These are phyloP conservation scores for Morpho deidamia DNA, from an alignment of 2,888 invertebrate genomes.

Conservation along the genomic window DNA sequence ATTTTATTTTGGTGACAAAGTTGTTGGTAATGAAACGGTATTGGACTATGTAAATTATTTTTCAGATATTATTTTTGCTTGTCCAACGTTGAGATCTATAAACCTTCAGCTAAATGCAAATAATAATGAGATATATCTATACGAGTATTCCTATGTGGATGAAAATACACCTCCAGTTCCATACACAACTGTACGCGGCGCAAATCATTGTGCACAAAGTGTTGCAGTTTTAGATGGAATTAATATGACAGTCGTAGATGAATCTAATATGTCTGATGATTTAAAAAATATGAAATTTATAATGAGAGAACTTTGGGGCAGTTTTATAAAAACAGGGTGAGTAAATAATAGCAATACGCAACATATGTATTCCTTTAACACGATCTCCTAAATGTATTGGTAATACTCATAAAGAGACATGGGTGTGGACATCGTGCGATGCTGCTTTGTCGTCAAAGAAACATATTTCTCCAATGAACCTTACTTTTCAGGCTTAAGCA, in stretches of 20 bases:
- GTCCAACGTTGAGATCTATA: slow-evolving; percentile 33
- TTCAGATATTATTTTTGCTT: slow-evolving; percentile 44
- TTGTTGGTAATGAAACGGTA: slow-evolving; percentile 26
- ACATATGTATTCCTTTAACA: too few relatives aligned
- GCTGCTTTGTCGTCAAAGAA: too few relatives aligned
- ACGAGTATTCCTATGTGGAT: slow-evolving; percentile 41
- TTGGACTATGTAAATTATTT: slow-evolving; percentile 31
- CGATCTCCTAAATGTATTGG: too few relatives aligned
- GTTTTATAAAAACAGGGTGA: slow-evolving; percentile 26
- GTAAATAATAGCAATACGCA: too few relatives aligned
- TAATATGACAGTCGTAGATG: slow-evolving; percentile 19
- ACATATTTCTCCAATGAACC: too few relatives aligned
- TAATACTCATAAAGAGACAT: too few relatives aligned
- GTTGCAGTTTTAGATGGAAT: slow-evolving; percentile 29
- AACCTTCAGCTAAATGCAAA: slow-evolving; percentile 28
- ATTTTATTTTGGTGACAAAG: slow-evolving; percentile 39
- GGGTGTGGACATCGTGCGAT: too few relatives aligned
- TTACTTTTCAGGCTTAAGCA: too few relatives aligned
- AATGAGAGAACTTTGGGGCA: slow-evolving; percentile 29
- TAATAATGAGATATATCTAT: slow-evolving; percentile 37
- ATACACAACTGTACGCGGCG: slow-evolving; percentile 35
- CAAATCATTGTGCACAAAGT: slow-evolving; percentile 38
- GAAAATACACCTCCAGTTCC: slow-evolving; percentile 31
- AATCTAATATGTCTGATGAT: slow-evolving; percentile 24
- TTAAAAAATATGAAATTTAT: slow-evolving; percentile 29